A percentile compares a stretch with the other conserved stretches of the same genome.
Evolutionary conservation across 2,797 vertebrate genomes (phyloP).

Genomic region (Fringilla coelebs): DNA sequence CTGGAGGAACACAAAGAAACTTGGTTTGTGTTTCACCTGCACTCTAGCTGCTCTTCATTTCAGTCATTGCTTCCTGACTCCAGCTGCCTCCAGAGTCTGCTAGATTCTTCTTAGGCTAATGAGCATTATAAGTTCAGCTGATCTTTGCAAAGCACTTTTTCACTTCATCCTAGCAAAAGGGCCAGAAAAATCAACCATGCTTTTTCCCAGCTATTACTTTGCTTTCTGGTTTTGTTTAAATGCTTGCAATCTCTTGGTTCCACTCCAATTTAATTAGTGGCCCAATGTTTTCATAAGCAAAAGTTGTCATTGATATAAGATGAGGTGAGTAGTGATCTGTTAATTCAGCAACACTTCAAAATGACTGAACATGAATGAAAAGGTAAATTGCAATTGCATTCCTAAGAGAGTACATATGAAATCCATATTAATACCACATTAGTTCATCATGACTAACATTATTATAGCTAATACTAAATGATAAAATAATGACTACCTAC

Average conservation of each 20-base stretch:
- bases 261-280: background rate
- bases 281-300: background rate
- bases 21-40: background rate
- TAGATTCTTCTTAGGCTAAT: background rate
- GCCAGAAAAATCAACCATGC: background rate
- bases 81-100: background rate
- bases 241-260: background rate
- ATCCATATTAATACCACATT: slow-evolving; percentile 66
- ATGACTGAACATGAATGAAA: slow-evolving; percentile 74
- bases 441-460: slow-evolving; percentile 72
- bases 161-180: background rate
- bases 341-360: slow-evolving; percentile 72
- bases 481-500: slow-evolving; percentile 70
- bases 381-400: slow-evolving; percentile 69
- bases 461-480: slow-evolving; percentile 73
- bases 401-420: slow-evolving; percentile 65
- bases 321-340: slow-evolving; percentile 65
- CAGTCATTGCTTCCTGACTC: background rate
- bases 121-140: background rate
- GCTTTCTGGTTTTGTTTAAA: background rate
- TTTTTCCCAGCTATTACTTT: background rate
- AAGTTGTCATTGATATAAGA: slow-evolving; percentile 34
- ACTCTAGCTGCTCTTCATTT: background rate
- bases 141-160: background rate
- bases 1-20: background rate